Conservation (phyloP, 2,888 invertebrate genomes). For the Crossocerus cetratus region DNA sequence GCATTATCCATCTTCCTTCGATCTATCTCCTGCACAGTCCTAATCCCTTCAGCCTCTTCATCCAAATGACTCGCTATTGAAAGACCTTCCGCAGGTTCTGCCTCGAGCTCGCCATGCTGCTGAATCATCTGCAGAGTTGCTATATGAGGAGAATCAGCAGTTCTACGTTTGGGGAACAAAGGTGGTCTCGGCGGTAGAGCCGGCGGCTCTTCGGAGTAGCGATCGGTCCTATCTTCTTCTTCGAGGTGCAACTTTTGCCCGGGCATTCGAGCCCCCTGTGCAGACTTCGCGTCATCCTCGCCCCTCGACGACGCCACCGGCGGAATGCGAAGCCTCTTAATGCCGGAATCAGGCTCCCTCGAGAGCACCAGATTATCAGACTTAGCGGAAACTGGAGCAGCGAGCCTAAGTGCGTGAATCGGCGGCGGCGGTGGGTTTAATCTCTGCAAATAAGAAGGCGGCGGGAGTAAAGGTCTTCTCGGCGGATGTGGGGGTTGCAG, state of each 20-base stretch:
- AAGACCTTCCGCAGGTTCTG: slow-evolving; percentile 42
- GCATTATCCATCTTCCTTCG: slow-evolving; percentile 68
- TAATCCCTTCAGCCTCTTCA: slow-evolving; percentile 27
- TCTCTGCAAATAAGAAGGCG: slow-evolving; percentile 75
- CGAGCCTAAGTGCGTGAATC: slow-evolving; percentile 62
- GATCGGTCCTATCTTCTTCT: slow-evolving; percentile 67
- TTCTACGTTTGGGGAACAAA: slow-evolving; percentile 76
- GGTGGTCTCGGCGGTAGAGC: slow-evolving; percentile 76
- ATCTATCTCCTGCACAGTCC: slow-evolving; percentile 62
- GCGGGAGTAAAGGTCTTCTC: slow-evolving; percentile 64
- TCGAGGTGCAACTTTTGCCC: slow-evolving; percentile 61
- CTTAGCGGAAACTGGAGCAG: slow-evolving; percentile 40
- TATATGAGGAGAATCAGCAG: slow-evolving; percentile 78
- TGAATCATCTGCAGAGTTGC: slow-evolving; percentile 86
- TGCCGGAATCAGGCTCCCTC: slow-evolving; percentile 48
- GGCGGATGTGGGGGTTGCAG: slow-evolving; percentile 63
- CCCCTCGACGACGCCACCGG: slow-evolving; percentile 26
- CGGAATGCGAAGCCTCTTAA: slow-evolving; percentile 60
- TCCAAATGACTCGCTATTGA: neutral
- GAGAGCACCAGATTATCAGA: slow-evolving; percentile 33
- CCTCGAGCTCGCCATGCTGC: slow-evolving; percentile 69
- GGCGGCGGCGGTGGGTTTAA: slow-evolving; percentile 78
- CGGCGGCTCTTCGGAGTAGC: slow-evolving; percentile 71
- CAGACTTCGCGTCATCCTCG: slow-evolving; percentile 40
- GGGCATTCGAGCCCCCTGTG: slow-evolving; percentile 18